Percentiles rank a stretch among this genome's conserved stretches.
These are phyloP conservation scores for Orgyia antiqua DNA, from an alignment of 2,888 invertebrate species.

Conservation along the genomic window DNA sequence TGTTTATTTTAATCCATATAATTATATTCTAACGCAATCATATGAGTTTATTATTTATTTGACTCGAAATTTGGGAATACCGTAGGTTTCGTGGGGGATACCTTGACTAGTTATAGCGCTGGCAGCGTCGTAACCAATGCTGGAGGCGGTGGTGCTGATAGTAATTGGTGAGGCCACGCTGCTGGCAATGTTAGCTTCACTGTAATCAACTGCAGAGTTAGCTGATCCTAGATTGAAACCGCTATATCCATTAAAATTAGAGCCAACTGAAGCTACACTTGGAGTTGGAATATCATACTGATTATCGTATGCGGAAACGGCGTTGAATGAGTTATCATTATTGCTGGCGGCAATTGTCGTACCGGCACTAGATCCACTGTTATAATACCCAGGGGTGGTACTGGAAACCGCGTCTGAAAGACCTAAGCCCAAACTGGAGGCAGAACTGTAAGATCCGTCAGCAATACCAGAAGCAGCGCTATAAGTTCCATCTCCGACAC, in stretches of 20 bases:
- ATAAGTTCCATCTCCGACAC: not conserved
- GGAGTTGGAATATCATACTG: not conserved
- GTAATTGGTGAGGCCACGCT: constrained; percentile 14
- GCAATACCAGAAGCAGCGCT: not conserved
- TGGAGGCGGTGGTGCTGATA: constrained; percentile 25
- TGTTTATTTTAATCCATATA: no score
- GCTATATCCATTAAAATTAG: not conserved
- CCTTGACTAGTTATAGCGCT: constrained; percentile 60
- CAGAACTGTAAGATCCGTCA: not conserved
- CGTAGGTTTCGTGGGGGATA: constrained; percentile 63
- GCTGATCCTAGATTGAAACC: constrained; percentile 2
- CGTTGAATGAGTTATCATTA: not conserved
- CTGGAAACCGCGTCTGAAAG: not conserved
- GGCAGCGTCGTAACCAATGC: constrained; percentile 28
- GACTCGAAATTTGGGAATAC: constrained; percentile 55
- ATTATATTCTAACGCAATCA: not conserved
- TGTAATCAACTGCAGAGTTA: constrained; percentile 10
- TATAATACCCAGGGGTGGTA: not conserved
- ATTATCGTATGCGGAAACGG: not conserved
- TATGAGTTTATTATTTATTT: constrained; percentile 11
- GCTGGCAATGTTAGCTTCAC: constrained; percentile 10
- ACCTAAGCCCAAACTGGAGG: not conserved
- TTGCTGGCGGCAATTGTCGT: not conserved
- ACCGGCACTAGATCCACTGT: not conserved
- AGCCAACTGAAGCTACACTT: not conserved